These are phyloP conservation scores for Gallinago solitaria DNA, from an alignment of 2,797 vertebrate genomes.

Conservation along the genomic window DNA sequence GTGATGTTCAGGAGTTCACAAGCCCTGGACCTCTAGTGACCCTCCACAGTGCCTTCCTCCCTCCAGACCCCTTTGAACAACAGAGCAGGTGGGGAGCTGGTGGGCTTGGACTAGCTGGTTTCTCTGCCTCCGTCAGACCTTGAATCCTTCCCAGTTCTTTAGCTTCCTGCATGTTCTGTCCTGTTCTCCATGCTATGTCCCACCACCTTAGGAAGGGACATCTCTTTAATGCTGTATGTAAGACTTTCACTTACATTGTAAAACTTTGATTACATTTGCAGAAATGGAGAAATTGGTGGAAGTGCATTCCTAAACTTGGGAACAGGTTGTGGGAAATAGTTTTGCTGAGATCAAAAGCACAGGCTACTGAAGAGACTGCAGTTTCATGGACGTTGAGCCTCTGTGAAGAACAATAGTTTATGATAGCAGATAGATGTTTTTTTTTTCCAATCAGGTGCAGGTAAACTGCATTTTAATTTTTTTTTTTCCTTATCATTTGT, in stretches of 20 bases:
- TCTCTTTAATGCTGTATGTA: not conserved
- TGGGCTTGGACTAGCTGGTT: fast-evolving
- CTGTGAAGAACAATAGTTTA: not conserved
- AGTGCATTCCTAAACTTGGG: not conserved
- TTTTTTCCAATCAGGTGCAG: not conserved
- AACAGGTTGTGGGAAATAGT: not conserved
- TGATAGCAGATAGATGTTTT: not conserved
- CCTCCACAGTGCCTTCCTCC: not conserved
- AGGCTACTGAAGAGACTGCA: not conserved
- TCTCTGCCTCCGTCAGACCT: not conserved
- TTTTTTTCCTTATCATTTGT: not conserved
- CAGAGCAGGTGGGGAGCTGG: fast-evolving
- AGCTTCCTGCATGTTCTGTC: fast-evolving
- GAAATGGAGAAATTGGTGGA: not conserved
- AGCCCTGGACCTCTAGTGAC: fast-evolving
- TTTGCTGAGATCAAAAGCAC: not conserved
- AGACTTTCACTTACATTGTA: not conserved
- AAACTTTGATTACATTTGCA: not conserved
- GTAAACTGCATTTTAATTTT: not conserved
- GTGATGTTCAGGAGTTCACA: not conserved
- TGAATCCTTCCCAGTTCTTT: not conserved
- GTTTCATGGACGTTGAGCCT: not conserved
- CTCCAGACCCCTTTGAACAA: not conserved
- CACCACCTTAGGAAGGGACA: not conserved
- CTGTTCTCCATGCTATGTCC: not conserved